Evolutionary conservation across 2,888 invertebrate genomes (phyloP), one percentile per base, ranked within the genome.

Genomic region (Leptinotarsa juncta): DNA sequence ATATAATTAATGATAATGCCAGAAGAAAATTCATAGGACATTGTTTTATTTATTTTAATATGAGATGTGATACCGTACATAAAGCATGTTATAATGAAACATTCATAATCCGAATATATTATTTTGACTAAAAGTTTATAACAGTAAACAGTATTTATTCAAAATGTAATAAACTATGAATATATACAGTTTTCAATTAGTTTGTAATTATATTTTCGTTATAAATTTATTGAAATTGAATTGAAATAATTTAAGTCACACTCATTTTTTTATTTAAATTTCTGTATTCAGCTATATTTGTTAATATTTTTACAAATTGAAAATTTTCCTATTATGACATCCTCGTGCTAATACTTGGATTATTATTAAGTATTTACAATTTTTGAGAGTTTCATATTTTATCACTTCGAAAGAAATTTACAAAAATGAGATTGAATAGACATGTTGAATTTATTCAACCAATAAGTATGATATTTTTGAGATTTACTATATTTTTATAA

Each of bases 71-170:
- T 42, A 42, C 42, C 10, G 10, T 42, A 42, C 51, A 50, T 16
- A 50, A 3, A 16, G 15, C 16, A 51, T 15, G 7, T n/a, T 14
- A 16, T 51, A 3, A 51, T 16, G 51, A 4, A n/a, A 51, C 51
- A 42, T 42, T 42, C 42, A 42, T 42, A 42, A 3, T 42, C 5
- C 4, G 51, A 16, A 16, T 51, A n/a, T n/a, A 57, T 32, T 42
- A 62, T n/a, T 16, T 62, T 32, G 62, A 62, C 62, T 62, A n/a
- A 32, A 42, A 32, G 62, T 62, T 62, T 42, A 18, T 62, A 16
- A 14, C 32, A 32, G 32, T 32, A 62, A 62, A 62, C 14, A n/a
- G 3, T 32, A 32, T 62, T 32, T 32, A 62, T 32, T 23, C 32
- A 26, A 26, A 62, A 62, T 62, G 14, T 32, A 16, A 32, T 4